Conservation (phyloP, 2,113 vertebrate genomes). For the Sinocyclocheilus maitianheensis region DNA sequence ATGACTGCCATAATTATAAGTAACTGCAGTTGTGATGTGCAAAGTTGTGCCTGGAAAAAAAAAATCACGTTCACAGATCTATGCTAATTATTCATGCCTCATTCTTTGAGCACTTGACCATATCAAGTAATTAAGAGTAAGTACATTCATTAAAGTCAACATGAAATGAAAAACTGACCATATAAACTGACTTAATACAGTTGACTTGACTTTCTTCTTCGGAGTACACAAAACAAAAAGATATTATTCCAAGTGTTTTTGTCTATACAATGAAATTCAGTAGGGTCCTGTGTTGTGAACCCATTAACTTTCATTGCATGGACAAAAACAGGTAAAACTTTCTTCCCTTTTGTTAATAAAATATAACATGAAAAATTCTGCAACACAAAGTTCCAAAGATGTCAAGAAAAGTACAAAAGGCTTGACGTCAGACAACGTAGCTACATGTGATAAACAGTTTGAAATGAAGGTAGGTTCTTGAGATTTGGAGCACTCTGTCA, state of each 20-base stretch:
- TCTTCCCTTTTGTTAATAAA: neutral
- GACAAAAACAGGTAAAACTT: neutral
- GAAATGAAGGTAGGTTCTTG: neutral
- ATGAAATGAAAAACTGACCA: neutral
- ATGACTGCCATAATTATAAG: neutral
- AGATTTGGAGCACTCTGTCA: conserved; percentile 11
- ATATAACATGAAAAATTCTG: neutral
- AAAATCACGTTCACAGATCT: neutral
- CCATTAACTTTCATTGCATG: neutral
- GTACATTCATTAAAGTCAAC: neutral
- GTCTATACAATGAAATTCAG: neutral
- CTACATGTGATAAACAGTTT: neutral
- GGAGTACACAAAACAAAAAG: neutral
- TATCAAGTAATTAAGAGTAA: neutral
- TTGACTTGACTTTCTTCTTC: neutral
- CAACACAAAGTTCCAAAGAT: neutral
- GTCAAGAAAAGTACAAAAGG: conserved; percentile 3
- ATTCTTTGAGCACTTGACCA: neutral
- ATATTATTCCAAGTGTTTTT: neutral
- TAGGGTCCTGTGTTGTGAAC: neutral
- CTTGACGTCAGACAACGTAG: neutral
- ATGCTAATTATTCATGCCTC: neutral
- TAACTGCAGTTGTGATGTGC: neutral
- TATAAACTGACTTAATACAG: neutral
- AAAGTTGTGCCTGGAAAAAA: neutral